Base-by-base conservation (phyloP, 2,797 vertebrate genomes). In the Leptoclinus maculatus region DNA sequence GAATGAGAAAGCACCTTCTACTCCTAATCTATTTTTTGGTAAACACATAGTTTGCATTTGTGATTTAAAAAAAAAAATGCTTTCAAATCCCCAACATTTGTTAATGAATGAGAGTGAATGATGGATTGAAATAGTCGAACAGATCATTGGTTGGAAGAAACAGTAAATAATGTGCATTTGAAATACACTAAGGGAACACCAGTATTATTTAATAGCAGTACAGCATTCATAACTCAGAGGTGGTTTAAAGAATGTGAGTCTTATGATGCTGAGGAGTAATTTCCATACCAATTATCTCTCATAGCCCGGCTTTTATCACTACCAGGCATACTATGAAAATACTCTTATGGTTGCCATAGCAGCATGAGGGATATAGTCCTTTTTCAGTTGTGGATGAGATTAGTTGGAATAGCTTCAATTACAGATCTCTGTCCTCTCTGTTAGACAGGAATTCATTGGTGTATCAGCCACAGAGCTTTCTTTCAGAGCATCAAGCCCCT, bases 251-350 rank as follows among this genome's bases (percentile, higher is more conserved):
- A 32, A 9, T 13, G 0, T 47, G 19, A 23, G 39, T 41, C 17
- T 45, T 34, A 65, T 43, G 21, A 34, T 34, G 29, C 53, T 23
- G 21, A 74, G 13, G 53, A 54, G 59, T 76, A 4, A 74, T 76
- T 78, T 83, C 45, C 73, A 77, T 67, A 60, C 45, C 47, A 70
- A 74, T 89, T 68, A 83, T 74, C 23, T 71, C 76, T 56, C n/a
- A 36, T 29, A 54, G 49, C 36, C 12, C 2, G 16, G 53, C 66
- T 80, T 74, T 82, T 59, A 72, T 78, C 71, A 59, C n/a, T 70
- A 43, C 63, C 43, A 34, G 47, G 69, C 63, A 23, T 70, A 53
- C 41, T 58, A 29, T 76, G 62, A 64, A 70, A 75, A 70, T 45
- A 65, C 21, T 75, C 58, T 36, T 43, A 65, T 27, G 65, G 83